These are phyloP conservation scores for Cantharis nigra DNA, from an alignment of 2,888 invertebrate species.

Conservation along the genomic window DNA sequence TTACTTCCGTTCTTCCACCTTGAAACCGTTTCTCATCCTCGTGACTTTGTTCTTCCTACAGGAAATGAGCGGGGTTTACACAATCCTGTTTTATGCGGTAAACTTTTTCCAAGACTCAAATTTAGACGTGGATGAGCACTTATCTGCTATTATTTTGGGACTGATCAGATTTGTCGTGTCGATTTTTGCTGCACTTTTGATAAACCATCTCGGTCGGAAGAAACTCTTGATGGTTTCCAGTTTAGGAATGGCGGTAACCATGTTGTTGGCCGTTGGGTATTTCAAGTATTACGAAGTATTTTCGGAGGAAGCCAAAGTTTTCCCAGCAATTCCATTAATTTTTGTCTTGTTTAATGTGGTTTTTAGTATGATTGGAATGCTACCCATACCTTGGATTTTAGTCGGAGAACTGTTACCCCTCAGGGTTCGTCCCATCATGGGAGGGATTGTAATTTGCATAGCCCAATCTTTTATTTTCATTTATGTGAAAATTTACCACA, in stretches of 20 bases:
- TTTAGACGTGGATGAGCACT: conserved; percentile 65
- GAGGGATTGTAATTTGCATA: conserved; percentile 71
- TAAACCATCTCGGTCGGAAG: conserved; percentile 67
- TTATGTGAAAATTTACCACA: conserved; percentile 72
- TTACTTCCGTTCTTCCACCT: conserved; percentile 60
- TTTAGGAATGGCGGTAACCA: conserved; percentile 66
- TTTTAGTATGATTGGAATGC: conserved; percentile 74
- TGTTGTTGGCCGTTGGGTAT: conserved; percentile 55
- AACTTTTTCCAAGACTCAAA: conserved; percentile 72
- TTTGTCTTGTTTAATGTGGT: conserved; percentile 71
- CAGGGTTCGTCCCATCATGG: conserved; percentile 70
- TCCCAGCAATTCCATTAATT: conserved; percentile 58
- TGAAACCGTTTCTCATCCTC: conserved; percentile 70
- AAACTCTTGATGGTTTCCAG: conserved; percentile 68
- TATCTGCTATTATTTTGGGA: conserved; percentile 72
- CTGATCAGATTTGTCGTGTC: conserved; percentile 69
- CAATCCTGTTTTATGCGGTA: conserved; percentile 74
- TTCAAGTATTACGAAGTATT: conserved; percentile 51
- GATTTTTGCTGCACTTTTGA: conserved; percentile 67
- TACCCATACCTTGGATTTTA: conserved; percentile 77
- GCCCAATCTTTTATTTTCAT: conserved; percentile 72
- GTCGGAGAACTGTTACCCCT: conserved; percentile 74
- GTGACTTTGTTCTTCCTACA: conserved; percentile 71
- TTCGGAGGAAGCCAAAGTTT: conserved; percentile 37
- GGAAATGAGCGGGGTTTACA: conserved; percentile 75